Evolutionary conservation across 2,113 vertebrate genomes (phyloP).

Genomic region (Carassius carassius): DNA sequence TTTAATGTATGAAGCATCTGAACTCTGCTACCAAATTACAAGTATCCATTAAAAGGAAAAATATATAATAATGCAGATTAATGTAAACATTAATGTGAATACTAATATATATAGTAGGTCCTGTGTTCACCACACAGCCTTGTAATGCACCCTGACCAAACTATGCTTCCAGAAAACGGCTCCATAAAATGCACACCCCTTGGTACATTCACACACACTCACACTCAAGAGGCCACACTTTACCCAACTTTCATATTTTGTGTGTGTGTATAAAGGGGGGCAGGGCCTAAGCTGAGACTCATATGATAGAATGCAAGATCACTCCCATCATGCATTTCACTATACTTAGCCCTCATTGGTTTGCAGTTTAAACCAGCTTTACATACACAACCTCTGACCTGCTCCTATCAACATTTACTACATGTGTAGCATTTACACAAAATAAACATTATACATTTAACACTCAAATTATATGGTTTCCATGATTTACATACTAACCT

Average conservation of each 20-base stretch:
- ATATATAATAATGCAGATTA: not conserved
- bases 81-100: not conserved
- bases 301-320: conserved; percentile 63
- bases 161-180: not conserved
- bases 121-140: not conserved
- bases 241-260: conserved; percentile 8
- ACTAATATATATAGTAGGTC: not conserved
- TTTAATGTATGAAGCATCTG: no score
- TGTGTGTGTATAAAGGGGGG: conserved; percentile 6
- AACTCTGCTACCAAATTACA: not conserved
- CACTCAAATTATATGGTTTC: not conserved
- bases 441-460: not conserved
- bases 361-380: not conserved
- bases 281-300: conserved; percentile 61
- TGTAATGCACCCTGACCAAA: not conserved
- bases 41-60: not conserved
- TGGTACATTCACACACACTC: not conserved
- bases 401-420: not conserved
- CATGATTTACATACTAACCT: not conserved
- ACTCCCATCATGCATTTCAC: conserved; percentile 52
- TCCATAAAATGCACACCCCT: not conserved
- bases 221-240: not conserved
- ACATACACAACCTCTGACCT: conserved; percentile 41
- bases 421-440: conserved; percentile 26
- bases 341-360: conserved; percentile 37